phyloP scores from a whole-genome alignment of 2,888 invertebrate species.

The Gymnosoma rotundatum region DNA sequence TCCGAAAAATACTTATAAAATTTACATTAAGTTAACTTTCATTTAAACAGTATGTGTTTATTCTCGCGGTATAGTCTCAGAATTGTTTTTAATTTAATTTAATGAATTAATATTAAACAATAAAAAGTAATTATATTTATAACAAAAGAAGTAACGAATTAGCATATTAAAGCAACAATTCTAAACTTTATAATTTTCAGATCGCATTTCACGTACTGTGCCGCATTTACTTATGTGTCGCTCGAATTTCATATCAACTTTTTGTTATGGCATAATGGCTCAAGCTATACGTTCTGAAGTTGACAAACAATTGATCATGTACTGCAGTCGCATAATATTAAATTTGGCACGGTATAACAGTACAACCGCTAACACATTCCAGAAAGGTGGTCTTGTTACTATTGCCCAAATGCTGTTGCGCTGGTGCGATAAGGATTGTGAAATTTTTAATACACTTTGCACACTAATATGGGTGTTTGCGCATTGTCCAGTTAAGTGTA shows the following conservation, averaged over 20 bases:
- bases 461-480: constrained; percentile 87
- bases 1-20: no score
- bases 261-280: constrained; percentile 82
- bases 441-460: constrained; percentile 85
- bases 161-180: neutral
- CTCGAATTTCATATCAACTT: constrained; percentile 80
- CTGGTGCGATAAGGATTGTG: constrained; percentile 87
- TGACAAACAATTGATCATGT: constrained; percentile 81
- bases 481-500: constrained; percentile 79
- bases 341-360: constrained; percentile 86
- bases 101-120: no score
- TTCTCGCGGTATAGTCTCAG: no score
- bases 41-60: no score
- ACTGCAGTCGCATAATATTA: constrained; percentile 84
- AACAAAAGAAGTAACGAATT: neutral
- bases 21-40: no score
- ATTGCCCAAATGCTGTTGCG: constrained; percentile 86
- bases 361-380: constrained; percentile 85
- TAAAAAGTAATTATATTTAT: no score
- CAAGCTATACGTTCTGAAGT: constrained; percentile 82
- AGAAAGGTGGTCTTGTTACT: constrained; percentile 84
- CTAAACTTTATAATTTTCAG: constrained; percentile 70
- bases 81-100: no score
- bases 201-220: constrained; percentile 81
- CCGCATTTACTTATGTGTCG: constrained; percentile 80